Base-by-base conservation (phyloP, 2,797 vertebrate species). In the Amniataba percoides region DNA sequence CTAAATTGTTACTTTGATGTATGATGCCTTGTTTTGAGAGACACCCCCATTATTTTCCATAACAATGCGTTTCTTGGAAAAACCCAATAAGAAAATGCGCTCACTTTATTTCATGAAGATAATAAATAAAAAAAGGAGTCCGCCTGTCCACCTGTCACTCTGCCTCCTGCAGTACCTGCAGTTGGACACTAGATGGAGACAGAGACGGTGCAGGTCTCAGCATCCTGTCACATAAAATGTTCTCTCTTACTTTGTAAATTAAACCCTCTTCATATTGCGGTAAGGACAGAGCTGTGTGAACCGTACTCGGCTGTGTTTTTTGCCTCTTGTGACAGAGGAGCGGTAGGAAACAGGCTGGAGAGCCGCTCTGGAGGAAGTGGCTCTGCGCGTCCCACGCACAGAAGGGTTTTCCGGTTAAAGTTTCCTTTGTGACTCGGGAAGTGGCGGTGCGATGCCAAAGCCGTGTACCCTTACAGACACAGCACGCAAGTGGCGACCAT, bases 401-500 rank as follows among this genome's bases (percentile, higher is more conserved):
- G 88, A 88, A 91, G 91, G 89, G 77, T 83, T 93, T 94, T 95
- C 92, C 94, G 90, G 93, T 85, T 71, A 91, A 95, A 94, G 80
- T 93, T 95, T 94, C 91, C 92, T 92, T 94, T 94, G 92, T 94
- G 91, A 90, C 71, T 93, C 89, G 86, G 86, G 92, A 93, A 93
- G 93, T 92, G 81, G 77, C 55, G 71, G 45, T 74, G 87, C 61
- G 77, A 91, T 87, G 87, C 81, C 57, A 63, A 75, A 71, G 66
- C 81, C 56, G 70, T 84, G 72, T 60, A 82, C 57, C 82, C 51
- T 40, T 3, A 57, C 66, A 84, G 84, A 83, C 85, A 78, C 85
- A 86, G 74, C 87, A 72, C 27, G 66, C 68, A 68, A 74, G 67
- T 23, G 86, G 77, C 88, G 74, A 87, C 77, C 75, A 88, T 91